phyloP scores from a whole-genome alignment of 92 coral and sea anemone species.

The Epizoanthus illoricatus region DNA sequence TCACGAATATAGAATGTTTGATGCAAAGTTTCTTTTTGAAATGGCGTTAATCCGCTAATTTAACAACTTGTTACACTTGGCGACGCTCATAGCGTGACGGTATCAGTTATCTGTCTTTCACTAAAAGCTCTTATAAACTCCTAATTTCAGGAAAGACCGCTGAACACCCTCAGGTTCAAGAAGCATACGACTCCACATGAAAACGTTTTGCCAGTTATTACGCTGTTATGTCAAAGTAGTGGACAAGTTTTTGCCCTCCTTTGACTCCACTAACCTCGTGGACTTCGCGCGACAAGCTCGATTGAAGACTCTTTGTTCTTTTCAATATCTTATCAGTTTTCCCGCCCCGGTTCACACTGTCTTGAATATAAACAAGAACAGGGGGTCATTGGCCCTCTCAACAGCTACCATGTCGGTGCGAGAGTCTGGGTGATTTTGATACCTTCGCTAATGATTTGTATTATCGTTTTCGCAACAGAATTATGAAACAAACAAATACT shows the following conservation, averaged over 20 bases:
- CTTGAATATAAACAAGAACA: constrained; percentile 10
- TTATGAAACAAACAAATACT: background rate
- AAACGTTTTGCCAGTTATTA: background rate
- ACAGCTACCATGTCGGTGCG: background rate
- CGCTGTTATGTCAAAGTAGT: background rate
- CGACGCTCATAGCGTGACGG: constrained; percentile 26
- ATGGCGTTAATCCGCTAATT: constrained; percentile 19
- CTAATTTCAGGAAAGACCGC: background rate
- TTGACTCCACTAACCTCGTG: background rate
- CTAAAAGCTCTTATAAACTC: background rate
- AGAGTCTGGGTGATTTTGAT: background rate
- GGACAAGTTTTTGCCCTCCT: constrained; percentile 19
- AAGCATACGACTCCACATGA: background rate
- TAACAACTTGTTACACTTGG: constrained; percentile 26
- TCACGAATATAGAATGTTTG: constrained; percentile 6
- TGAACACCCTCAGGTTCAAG: background rate
- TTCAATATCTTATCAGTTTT: background rate
- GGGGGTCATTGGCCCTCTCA: constrained; percentile 12
- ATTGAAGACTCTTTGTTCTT: constrained; percentile 2
- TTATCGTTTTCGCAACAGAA: background rate
- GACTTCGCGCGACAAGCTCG: background rate
- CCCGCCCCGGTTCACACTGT: constrained; percentile 16
- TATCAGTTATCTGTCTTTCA: constrained; percentile 29
- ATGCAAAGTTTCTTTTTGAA: background rate
- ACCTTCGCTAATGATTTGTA: background rate